Percentiles rank a stretch among this genome's conserved stretches.
These are phyloP conservation scores for Oxyruncus cristatus DNA, from an alignment of 2,113 vertebrate species.

Conservation along the genomic window DNA sequence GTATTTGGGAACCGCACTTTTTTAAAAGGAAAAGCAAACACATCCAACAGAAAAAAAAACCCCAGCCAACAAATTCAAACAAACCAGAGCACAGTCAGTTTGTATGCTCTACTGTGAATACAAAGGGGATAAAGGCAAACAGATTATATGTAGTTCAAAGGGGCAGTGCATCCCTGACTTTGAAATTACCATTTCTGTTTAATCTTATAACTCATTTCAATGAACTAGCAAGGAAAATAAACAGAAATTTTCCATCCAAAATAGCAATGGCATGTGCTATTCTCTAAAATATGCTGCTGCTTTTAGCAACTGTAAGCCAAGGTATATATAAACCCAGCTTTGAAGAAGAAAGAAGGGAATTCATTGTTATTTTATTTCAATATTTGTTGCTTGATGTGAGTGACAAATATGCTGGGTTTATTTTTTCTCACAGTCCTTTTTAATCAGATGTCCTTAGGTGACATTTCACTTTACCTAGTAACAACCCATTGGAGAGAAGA, in stretches of 20 bases:
- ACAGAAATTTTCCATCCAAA: constrained; percentile 22
- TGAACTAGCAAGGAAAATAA: constrained; percentile 4
- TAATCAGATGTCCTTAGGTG: constrained; percentile 61
- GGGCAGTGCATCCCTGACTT: constrained; percentile 3
- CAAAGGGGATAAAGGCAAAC: background rate
- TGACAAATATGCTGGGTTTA: constrained; percentile 26
- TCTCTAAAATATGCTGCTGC: background rate
- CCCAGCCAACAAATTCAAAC: background rate
- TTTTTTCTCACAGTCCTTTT: constrained; percentile 23
- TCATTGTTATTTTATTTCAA: constrained; percentile 5
- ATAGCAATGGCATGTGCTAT: background rate
- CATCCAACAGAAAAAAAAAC: background rate
- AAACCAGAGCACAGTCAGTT: background rate
- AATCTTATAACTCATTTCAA: constrained; percentile 43
- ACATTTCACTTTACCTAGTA: constrained; percentile 62
- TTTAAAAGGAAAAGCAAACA: background rate
- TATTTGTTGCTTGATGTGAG: background rate
- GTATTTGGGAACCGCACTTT: background rate
- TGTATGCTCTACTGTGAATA: background rate
- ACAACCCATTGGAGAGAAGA: constrained; percentile 38
- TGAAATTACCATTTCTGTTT: constrained; percentile 48
- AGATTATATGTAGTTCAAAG: constrained; percentile 41
- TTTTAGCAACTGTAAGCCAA: constrained; percentile 8
- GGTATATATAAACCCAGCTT: background rate
- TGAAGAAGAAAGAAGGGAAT: background rate